phyloP scores from a whole-genome alignment of 2,113 vertebrate species.

The Drymodes brunneopygia region DNA sequence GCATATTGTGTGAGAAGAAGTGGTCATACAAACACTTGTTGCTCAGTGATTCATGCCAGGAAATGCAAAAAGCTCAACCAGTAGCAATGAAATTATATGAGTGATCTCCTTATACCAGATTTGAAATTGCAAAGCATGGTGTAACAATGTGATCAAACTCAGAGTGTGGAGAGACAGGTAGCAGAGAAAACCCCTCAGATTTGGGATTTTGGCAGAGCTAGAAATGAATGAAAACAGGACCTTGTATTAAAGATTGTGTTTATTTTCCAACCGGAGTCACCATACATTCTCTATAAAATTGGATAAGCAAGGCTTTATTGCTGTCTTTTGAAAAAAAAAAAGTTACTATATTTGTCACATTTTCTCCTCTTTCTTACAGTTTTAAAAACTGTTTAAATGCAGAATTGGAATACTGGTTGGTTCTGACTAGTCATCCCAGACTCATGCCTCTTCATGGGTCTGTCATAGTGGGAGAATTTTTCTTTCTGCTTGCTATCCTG shows the following conservation, averaged over 20 bases:
- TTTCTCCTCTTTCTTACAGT: not conserved
- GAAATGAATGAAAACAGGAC: not conserved
- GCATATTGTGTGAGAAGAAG: not conserved
- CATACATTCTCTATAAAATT: accelerated
- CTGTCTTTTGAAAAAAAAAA: not conserved
- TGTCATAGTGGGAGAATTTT: not conserved
- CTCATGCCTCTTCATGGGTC: not conserved
- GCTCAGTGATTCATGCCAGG: not conserved
- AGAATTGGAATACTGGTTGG: not conserved
- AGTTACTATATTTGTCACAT: not conserved
- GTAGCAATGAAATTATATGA: not conserved
- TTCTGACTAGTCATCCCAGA: not conserved
- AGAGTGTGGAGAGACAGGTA: not conserved
- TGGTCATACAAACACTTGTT: not conserved
- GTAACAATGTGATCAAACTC: not conserved
- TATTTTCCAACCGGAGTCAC: not conserved
- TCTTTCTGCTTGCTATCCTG: not conserved
- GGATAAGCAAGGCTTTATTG: not conserved
- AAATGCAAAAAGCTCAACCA: not conserved
- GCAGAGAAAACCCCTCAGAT: not conserved
- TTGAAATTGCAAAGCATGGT: not conserved
- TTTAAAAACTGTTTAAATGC: not conserved
- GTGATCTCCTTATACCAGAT: not conserved
- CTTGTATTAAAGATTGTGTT: not conserved
- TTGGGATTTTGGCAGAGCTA: not conserved